These are phyloP conservation scores for Drosophila rellima DNA, from an alignment of 2,888 invertebrate species.

Conservation along the genomic window DNA sequence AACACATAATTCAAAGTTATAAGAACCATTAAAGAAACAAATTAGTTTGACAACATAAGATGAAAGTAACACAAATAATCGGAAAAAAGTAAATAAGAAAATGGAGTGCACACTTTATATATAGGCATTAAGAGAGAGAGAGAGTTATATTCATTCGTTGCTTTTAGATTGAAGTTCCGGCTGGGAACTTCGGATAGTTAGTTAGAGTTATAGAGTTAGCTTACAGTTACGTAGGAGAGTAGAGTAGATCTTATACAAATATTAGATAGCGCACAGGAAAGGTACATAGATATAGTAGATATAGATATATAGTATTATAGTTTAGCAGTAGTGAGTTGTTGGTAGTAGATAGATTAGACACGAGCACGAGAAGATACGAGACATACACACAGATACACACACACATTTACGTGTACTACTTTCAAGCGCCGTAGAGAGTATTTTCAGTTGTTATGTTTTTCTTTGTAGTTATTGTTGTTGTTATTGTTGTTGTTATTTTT, in stretches of 20 bases:
- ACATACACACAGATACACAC: slow-evolving; percentile 50
- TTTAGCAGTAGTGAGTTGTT: slow-evolving; percentile 33
- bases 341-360: slow-evolving; percentile 33
- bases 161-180: slow-evolving; percentile 23
- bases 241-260: slow-evolving; percentile 22
- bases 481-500: slow-evolving; percentile 35
- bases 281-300: slow-evolving; percentile 37
- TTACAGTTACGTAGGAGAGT: slow-evolving; percentile 28
- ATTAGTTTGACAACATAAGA: slow-evolving; percentile 12
- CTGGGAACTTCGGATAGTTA: slow-evolving; percentile 13
- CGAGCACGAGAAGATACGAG: slow-evolving; percentile 46
- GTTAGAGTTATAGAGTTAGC: slow-evolving; percentile 44
- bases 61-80: slow-evolving; percentile 16
- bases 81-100: slow-evolving; percentile 50
- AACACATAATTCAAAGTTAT: slow-evolving; percentile 41
- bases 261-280: slow-evolving; percentile 49
- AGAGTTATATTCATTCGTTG: slow-evolving; percentile 45
- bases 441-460: slow-evolving; percentile 36
- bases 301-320: slow-evolving; percentile 31
- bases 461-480: slow-evolving; percentile 36
- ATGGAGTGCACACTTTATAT: slow-evolving; percentile 72
- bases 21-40: slow-evolving; percentile 22
- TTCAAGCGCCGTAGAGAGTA: slow-evolving; percentile 53
- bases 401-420: slow-evolving; percentile 47
- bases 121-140: slow-evolving; percentile 25